A percentile compares a stretch with the other conserved stretches of the same genome.
Evolutionary conservation across 2,888 invertebrate species (phyloP).

Genomic region (Trissoscelio sp.): DNA sequence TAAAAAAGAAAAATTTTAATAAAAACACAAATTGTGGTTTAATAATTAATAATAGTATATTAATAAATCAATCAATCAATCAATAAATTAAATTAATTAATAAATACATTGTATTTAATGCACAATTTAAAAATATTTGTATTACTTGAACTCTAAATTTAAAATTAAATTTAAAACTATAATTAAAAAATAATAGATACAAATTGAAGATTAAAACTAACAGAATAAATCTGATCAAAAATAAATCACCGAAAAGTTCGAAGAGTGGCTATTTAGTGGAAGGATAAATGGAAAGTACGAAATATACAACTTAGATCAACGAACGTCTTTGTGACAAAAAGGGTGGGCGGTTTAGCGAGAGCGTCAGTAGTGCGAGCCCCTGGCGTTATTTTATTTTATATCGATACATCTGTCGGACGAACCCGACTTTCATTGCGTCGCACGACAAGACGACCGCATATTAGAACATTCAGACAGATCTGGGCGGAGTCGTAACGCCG

Average conservation of each 20-base stretch:
- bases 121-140: no score
- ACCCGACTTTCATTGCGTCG: conserved; percentile 68
- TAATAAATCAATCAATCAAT: no score
- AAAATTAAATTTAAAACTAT: no score
- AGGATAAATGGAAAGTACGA: conserved; percentile 53
- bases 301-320: conserved; percentile 65
- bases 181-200: no score
- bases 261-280: conserved; percentile 15
- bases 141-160: no score
- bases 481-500: conserved; percentile 81
- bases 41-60: no score
- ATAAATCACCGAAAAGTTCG: neutral
- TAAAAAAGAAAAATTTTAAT: no score
- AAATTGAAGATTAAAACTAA: no score
- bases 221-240: no score
- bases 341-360: conserved; percentile 60
- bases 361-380: conserved; percentile 61
- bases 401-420: conserved; percentile 77
- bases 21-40: no score
- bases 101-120: no score
- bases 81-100: no score
- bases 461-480: conserved; percentile 80
- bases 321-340: conserved; percentile 61
- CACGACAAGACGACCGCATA: conserved; percentile 76
- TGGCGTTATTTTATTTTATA: conserved; percentile 72